Evolutionary conservation across 2,888 invertebrate species (phyloP).

Genomic region (Tinea semifulvella): DNA sequence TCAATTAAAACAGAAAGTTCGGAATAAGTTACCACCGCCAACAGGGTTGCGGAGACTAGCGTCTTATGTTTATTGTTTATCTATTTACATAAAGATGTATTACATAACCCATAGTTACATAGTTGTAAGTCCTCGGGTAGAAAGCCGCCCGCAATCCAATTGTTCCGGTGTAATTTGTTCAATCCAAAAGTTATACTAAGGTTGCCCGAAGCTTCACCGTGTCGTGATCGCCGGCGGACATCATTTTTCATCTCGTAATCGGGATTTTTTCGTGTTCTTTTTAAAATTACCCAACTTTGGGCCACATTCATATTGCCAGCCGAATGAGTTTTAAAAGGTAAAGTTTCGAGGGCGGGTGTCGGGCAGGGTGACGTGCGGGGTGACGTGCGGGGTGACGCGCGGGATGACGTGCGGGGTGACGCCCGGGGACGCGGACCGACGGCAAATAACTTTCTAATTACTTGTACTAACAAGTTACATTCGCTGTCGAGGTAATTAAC

Average conservation of each 20-base stretch:
- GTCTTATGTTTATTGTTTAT: too few relatives aligned
- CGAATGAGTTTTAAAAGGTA: conserved; percentile 64
- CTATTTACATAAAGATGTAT: too few relatives aligned
- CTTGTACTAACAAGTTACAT: conserved; percentile 66
- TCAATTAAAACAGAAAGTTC: conserved; percentile 49
- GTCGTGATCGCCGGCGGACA: conserved; percentile 37
- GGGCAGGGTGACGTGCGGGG: too few relatives aligned
- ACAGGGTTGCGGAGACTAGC: too few relatives aligned
- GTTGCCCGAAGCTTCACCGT: conserved; percentile 18
- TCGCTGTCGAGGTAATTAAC: conserved; percentile 62
- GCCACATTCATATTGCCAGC: conserved; percentile 58
- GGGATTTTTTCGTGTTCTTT: conserved; percentile 40
- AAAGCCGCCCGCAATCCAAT: not conserved
- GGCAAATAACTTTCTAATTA: conserved; percentile 67
- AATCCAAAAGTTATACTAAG: not conserved
- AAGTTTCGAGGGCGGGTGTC: conserved; percentile 47
- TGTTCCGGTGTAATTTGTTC: conserved; percentile 1
- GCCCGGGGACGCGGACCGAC: conserved; percentile 62
- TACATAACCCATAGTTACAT: too few relatives aligned
- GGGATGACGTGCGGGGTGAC: too few relatives aligned
- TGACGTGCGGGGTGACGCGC: too few relatives aligned
- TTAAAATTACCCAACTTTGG: conserved; percentile 57
- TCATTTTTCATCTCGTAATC: conserved; percentile 49
- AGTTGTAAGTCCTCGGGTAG: too few relatives aligned
- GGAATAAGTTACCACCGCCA: not conserved